These are phyloP conservation scores for Oxytorus armatus DNA, from an alignment of 2,888 invertebrate genomes.

Conservation along the genomic window DNA sequence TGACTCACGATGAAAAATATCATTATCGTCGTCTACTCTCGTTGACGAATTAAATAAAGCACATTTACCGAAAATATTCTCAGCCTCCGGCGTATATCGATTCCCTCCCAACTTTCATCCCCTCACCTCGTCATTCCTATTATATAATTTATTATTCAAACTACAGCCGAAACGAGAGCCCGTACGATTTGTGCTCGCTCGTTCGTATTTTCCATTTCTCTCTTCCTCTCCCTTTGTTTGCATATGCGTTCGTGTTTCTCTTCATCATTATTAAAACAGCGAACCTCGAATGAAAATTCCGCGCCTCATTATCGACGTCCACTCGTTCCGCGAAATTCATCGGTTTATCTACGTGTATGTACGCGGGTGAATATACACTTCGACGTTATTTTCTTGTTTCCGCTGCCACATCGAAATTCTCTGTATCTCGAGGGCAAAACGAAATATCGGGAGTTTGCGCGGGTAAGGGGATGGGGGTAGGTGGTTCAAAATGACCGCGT, in stretches of 20 bases:
- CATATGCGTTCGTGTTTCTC: background rate
- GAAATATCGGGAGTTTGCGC: too few relatives aligned
- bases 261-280: constrained; percentile 38
- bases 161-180: background rate
- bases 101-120: background rate
- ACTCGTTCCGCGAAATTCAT: constrained; percentile 12
- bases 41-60: constrained; percentile 52
- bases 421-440: too few relatives aligned
- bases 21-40: constrained; percentile 7
- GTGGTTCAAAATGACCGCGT: too few relatives aligned
- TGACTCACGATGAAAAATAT: background rate
- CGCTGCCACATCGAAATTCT: too few relatives aligned
- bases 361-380: constrained; percentile 9
- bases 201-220: background rate
- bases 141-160: constrained; percentile 22
- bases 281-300: constrained; percentile 38
- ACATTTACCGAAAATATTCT: constrained; percentile 49
- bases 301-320: constrained; percentile 47
- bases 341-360: background rate
- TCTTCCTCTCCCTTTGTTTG: background rate
- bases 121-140: background rate
- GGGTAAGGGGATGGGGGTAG: too few relatives aligned
- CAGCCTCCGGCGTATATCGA: constrained; percentile 30
- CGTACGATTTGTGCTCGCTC: background rate
- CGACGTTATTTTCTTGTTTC: too few relatives aligned